A percentile compares a stretch with the other conserved stretches of the same genome.
Conservation (phyloP, 2,113 vertebrate species). For the Periophthalmodon schlosseri region DNA sequence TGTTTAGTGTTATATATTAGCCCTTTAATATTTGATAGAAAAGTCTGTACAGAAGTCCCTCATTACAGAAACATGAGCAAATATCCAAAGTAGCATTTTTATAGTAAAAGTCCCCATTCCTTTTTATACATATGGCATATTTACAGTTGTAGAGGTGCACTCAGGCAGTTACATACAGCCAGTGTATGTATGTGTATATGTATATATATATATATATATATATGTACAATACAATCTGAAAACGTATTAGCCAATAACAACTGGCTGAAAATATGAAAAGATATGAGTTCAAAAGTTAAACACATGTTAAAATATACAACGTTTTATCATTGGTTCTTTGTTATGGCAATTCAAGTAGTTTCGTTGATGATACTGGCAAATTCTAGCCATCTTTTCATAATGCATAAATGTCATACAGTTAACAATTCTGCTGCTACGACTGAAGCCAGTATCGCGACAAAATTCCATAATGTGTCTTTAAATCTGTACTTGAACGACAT, state of each 20-base stretch:
- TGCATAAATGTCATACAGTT: too few species aligned
- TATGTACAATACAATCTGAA: background rate
- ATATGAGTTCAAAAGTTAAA: background rate
- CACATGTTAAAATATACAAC: background rate
- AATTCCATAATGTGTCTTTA: background rate
- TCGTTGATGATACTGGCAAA: background rate
- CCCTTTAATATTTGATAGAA: constrained; percentile 8
- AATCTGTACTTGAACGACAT: background rate
- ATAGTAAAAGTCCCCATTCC: background rate
- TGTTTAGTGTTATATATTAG: constrained; percentile 1
- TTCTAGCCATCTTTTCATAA: background rate
- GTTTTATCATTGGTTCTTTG: background rate
- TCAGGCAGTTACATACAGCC: background rate
- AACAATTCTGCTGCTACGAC: background rate
- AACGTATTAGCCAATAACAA: background rate
- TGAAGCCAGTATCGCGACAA: background rate
- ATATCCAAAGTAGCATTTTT: background rate
- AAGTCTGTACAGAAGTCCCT: constrained; percentile 7
- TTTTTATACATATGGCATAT: background rate
- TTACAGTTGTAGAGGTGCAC: background rate
- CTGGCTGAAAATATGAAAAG: background rate
- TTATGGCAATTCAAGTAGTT: background rate
- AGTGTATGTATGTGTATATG: background rate
- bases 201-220: too few species aligned
- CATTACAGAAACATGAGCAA: background rate